A percentile compares a stretch with the other conserved stretches of the same genome.
Conservation (phyloP, 2,888 invertebrate genomes). For the Brenthis ino region DNA sequence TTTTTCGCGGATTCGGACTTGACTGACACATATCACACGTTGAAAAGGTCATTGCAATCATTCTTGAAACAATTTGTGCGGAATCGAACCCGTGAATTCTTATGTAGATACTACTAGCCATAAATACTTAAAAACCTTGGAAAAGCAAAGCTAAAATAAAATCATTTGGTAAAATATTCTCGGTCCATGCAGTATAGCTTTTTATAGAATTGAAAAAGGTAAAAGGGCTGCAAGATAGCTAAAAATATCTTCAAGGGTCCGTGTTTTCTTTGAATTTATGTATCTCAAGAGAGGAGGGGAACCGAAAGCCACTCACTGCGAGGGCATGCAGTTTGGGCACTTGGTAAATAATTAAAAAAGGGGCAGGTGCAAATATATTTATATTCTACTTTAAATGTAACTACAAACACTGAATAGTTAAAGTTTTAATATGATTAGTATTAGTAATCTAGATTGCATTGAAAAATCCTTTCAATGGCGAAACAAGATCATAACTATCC, state of each 20-base stretch:
- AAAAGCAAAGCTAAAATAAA: background rate
- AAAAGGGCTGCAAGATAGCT: slow-evolving; percentile 27
- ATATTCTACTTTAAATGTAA: background rate
- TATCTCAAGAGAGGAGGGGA: slow-evolving; percentile 34
- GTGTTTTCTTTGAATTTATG: slow-evolving; percentile 34
- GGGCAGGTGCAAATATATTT: slow-evolving; percentile 19
- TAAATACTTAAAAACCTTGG: too few relatives aligned
- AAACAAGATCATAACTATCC: too few relatives aligned
- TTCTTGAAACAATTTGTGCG: too few relatives aligned
- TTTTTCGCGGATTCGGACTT: too few relatives aligned
- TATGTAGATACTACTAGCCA: too few relatives aligned
- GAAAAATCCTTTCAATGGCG: too few relatives aligned
- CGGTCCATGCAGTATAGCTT: slow-evolving; percentile 16
- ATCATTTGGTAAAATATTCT: background rate
- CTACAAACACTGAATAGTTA: background rate
- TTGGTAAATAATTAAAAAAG: slow-evolving; percentile 32
- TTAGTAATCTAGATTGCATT: background rate
- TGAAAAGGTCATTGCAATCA: too few relatives aligned
- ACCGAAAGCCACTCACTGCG: slow-evolving; percentile 15
- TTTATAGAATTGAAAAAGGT: slow-evolving; percentile 33
- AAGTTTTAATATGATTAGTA: background rate
- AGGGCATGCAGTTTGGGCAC: slow-evolving; percentile 32
- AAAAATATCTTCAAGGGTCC: slow-evolving; percentile 32
- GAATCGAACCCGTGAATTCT: too few relatives aligned
- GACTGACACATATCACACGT: too few relatives aligned